Evolutionary conservation across 2,888 invertebrate genomes (phyloP).

Genomic region (Habrosyne pyritoides): DNA sequence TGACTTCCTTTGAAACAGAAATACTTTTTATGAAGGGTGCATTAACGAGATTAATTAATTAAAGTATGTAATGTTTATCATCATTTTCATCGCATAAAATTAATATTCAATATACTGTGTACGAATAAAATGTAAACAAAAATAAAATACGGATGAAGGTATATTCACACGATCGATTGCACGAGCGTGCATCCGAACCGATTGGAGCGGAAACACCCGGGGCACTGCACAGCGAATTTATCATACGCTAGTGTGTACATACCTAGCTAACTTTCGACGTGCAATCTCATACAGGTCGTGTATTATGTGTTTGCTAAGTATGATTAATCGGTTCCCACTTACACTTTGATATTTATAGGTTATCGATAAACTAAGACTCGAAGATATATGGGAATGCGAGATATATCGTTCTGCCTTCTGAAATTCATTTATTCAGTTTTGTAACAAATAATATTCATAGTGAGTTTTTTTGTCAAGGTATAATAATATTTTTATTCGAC

Average conservation of each 20-base stretch:
- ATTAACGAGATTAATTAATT: too few relatives aligned
- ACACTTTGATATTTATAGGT: slow-evolving; percentile 10
- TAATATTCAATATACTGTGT: slow-evolving; percentile 20
- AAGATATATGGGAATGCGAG: not conserved
- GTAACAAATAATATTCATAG: not conserved
- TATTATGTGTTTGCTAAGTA: slow-evolving; percentile 24
- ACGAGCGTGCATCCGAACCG: slow-evolving; percentile 67
- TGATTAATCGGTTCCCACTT: slow-evolving; percentile 20
- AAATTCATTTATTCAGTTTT: not conserved
- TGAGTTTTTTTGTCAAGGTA: not conserved
- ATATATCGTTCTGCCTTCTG: not conserved
- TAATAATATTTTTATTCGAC: too few relatives aligned
- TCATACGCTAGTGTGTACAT: slow-evolving; percentile 59
- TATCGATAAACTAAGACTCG: slow-evolving; percentile 6
- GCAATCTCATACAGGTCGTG: slow-evolving; percentile 34
- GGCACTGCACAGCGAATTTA: slow-evolving; percentile 72
- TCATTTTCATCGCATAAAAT: not conserved
- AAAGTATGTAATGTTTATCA: not conserved
- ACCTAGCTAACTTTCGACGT: slow-evolving; percentile 49
- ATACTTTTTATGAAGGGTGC: too few relatives aligned
- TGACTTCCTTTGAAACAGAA: too few relatives aligned
- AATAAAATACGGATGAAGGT: slow-evolving; percentile 66
- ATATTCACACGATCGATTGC: slow-evolving; percentile 71
- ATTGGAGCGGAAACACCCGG: slow-evolving; percentile 73
- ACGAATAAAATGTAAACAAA: slow-evolving; percentile 52